A percentile compares a stretch with the other conserved stretches of the same genome.
Evolutionary conservation across 2,797 vertebrate species (phyloP).

Genomic region (Lithobates pipiens): DNA sequence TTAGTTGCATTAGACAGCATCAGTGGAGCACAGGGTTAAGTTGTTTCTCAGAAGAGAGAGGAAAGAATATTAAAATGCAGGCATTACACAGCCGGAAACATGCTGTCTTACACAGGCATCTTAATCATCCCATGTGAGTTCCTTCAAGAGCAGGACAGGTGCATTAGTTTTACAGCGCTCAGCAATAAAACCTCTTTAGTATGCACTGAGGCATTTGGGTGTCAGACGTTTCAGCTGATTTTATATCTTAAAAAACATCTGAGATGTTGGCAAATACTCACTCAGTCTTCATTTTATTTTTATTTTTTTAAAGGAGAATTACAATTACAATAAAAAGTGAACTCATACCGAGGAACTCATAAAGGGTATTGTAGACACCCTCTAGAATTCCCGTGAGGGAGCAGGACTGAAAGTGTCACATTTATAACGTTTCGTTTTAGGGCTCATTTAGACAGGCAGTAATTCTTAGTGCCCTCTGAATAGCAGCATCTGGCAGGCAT

Average conservation of each 20-base stretch:
- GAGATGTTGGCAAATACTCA: constrained; percentile 9
- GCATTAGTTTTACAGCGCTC: constrained; percentile 41
- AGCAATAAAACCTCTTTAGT: constrained; percentile 53
- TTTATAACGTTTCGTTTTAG: too few relatives aligned
- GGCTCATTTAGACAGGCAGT: too few relatives aligned
- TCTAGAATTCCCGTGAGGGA: too few relatives aligned
- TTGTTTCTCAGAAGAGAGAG: constrained; percentile 30
- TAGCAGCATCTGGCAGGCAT: too few relatives aligned
- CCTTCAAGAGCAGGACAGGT: constrained; percentile 43
- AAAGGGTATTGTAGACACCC: too few relatives aligned
- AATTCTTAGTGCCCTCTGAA: too few relatives aligned
- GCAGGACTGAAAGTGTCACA: too few relatives aligned
- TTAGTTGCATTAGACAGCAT: not conserved
- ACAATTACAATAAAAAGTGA: too few relatives aligned
- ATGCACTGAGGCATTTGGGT: constrained; percentile 35
- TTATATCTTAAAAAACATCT: constrained; percentile 45
- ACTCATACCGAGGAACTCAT: too few relatives aligned
- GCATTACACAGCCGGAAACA: constrained; percentile 39
- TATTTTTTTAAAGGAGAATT: constrained; percentile 9
- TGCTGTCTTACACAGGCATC: constrained; percentile 27
- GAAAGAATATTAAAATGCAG: constrained; percentile 31
- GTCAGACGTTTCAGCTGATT: constrained; percentile 41
- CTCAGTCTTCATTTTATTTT: constrained; percentile 5
- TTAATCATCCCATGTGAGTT: constrained; percentile 55
- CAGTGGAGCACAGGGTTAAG: constrained; percentile 42